These are phyloP conservation scores for Synergus laeviventris DNA, from an alignment of 2,888 invertebrate species.

Conservation along the genomic window DNA sequence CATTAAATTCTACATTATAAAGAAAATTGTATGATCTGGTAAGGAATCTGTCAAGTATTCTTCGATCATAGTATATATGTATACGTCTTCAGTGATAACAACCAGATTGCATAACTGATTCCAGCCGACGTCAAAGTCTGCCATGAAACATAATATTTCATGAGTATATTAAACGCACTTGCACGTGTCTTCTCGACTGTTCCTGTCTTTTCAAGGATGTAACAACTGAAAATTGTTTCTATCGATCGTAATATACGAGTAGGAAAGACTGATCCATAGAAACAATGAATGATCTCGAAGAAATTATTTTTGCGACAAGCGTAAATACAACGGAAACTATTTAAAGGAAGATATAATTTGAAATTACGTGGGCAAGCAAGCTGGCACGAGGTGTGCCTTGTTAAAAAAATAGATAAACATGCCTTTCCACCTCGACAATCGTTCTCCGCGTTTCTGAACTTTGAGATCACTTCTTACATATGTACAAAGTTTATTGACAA, in stretches of 20 bases:
- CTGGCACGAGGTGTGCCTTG: conserved; percentile 24
- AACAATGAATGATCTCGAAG: background rate
- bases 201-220: background rate
- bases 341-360: conserved; percentile 17
- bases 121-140: background rate
- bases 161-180: background rate
- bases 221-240: background rate
- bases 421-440: conserved; percentile 20
- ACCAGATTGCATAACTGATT: conserved; percentile 20
- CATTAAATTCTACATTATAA: background rate
- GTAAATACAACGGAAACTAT: background rate
- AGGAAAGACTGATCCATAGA: background rate
- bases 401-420: conserved; percentile 37
- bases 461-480: background rate
- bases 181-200: background rate
- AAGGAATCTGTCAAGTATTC: background rate
- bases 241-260: background rate
- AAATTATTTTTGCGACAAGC: background rate
- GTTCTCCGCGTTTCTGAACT: background rate
- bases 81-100: conserved; percentile 11
- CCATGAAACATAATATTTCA: conserved; percentile 16
- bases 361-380: conserved; percentile 32
- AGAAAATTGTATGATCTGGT: background rate
- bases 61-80: conserved; percentile 6
- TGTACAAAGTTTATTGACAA: background rate